Base-by-base conservation (phyloP, 2,113 vertebrate genomes). In the Uropsilus gracilis region DNA sequence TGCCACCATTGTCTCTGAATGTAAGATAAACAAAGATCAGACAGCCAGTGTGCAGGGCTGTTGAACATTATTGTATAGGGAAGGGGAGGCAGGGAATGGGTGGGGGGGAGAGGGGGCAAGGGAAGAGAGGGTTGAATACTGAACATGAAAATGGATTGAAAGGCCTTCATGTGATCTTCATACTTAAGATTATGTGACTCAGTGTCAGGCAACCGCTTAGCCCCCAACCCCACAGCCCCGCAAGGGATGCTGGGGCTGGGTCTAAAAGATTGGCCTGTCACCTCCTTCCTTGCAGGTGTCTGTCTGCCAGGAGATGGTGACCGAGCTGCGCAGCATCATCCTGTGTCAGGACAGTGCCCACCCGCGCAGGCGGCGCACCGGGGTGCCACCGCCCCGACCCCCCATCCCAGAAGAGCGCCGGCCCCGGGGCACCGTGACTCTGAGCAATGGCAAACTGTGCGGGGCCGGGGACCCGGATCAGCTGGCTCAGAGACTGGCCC, bases 301-400 rank as follows among this genome's bases (percentile, higher is more conserved):
- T 9, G 98, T 99, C 96, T 99, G 99, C 94, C 99, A 99, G 97
- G 99, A 99, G 98, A 99, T 99, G 99, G 98, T 99, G 95, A 98
- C 98, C 1, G 99, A 99, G 98, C 98, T 99, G 84, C 99, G 99
- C 86, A 99, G 99, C 96, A 99, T 99, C 97, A 98, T 99, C 95
- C 97, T 99, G 97, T 99, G 99, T 96, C 99, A 98, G 91, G 99
- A 99, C 98, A 99, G 98, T 98, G 98, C 99, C 89, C 99, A 99
- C 93, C 98, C 99, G 42, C 98, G 98, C 26, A 98, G 99, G 77
- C 97, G 98, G 95, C 99, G 99, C 0, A 71, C 97, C 0, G 98
- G 95, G 0, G 44, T 97, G 77, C 95, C 98, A 37, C 98, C 98
- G 78, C 98, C 99, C 28, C 98, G 98, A 57, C 98, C 99, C 18